A percentile compares a stretch with the other conserved stretches of the same genome.
Conservation (phyloP, 2,113 vertebrate genomes). For the Seriola dumerili region DNA sequence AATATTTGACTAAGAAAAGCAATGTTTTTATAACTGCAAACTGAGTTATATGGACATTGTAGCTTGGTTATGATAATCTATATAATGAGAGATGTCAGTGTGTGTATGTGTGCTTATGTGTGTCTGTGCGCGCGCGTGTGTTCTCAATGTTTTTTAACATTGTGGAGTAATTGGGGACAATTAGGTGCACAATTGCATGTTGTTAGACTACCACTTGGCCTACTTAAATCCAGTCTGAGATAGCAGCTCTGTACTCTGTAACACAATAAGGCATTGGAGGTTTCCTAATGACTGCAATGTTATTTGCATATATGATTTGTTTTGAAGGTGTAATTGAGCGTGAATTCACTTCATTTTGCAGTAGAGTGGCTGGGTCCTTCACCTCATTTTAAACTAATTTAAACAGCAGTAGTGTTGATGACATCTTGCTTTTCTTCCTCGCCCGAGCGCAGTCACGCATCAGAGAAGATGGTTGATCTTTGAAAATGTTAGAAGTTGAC, state of each 20-base stretch:
- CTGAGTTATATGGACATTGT: conserved; percentile 32
- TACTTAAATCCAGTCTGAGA: conserved; percentile 23
- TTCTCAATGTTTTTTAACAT: conserved; percentile 26
- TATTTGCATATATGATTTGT: conserved; percentile 37
- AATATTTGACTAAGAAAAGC: conserved; percentile 6
- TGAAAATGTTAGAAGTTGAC: not conserved
- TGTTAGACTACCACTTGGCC: conserved; percentile 49
- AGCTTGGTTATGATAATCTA: conserved; percentile 22
- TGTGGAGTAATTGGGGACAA: conserved; percentile 29
- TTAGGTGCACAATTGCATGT: conserved; percentile 44
- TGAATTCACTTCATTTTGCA: not conserved
- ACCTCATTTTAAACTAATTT: conserved; percentile 29
- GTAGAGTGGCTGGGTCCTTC: conserved; percentile 13
- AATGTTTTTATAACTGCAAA: conserved; percentile 56
- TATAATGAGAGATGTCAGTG: conserved; percentile 17
- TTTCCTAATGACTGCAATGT: conserved; percentile 5
- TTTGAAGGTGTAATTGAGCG: not conserved
- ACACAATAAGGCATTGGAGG: conserved; percentile 19
- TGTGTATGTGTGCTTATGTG: not conserved
- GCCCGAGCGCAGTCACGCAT: not conserved
- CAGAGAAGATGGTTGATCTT: not conserved
- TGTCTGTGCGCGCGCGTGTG: not conserved
- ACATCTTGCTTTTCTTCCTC: conserved; percentile 3
- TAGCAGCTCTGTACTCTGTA: conserved; percentile 33
- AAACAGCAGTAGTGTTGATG: not conserved